These are phyloP conservation scores for Onychomys arenicola DNA, from an alignment of 2,797 vertebrate species.

Conservation along the genomic window DNA sequence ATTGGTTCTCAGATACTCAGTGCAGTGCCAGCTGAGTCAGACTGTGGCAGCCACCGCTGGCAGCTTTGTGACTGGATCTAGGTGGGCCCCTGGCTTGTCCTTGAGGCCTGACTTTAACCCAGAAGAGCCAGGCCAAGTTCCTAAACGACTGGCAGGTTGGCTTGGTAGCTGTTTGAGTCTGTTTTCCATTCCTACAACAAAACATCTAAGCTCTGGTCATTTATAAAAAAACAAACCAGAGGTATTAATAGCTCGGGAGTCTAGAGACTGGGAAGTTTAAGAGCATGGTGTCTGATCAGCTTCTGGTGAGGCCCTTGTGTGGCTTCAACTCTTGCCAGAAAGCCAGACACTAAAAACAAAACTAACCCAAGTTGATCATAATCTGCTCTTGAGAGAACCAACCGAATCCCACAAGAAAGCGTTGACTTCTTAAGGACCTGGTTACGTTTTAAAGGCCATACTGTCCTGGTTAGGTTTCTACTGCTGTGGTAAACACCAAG, in stretches of 20 bases:
- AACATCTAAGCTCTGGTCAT: not conserved
- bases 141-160: not conserved
- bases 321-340: not conserved
- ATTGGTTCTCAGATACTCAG: not conserved
- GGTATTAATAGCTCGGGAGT: not conserved
- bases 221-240: not conserved
- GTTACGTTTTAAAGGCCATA: not conserved
- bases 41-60: not conserved
- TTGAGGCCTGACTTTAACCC: not conserved
- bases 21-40: not conserved
- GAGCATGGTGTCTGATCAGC: not conserved
- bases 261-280: not conserved
- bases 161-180: not conserved
- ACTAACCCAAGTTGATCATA: not conserved
- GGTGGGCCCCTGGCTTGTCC: not conserved
- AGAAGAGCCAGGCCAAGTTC: not conserved
- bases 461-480: not conserved
- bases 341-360: not conserved
- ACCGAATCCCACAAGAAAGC: not conserved
- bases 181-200: not conserved
- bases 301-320: not conserved
- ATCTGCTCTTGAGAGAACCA: not conserved
- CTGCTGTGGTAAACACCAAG: not conserved
- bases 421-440: not conserved
- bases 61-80: not conserved